A percentile compares a stretch with the other conserved stretches of the same genome.
Conservation (phyloP, 2,797 vertebrate genomes). For the Artibeus lituratus region DNA sequence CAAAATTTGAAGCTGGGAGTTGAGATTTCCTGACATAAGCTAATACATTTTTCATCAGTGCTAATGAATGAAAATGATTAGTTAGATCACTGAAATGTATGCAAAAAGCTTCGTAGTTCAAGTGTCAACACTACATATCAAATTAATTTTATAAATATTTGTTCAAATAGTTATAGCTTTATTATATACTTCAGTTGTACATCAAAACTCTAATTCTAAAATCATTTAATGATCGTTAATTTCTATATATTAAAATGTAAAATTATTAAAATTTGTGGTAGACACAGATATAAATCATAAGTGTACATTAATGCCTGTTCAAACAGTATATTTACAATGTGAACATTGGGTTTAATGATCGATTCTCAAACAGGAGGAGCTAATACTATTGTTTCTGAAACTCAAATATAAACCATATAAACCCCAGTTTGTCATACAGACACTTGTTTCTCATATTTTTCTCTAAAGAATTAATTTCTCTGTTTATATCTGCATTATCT, state of each 20-base stretch:
- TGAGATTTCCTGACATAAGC: conserved; percentile 59
- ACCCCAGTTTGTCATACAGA: conserved; percentile 8
- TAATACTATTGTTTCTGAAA: conserved; percentile 31
- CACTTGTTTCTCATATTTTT: conserved; percentile 57
- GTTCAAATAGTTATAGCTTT: neutral
- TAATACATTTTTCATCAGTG: conserved; percentile 61
- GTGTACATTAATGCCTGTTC: neutral
- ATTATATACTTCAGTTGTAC: neutral
- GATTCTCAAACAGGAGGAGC: neutral
- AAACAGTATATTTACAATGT: neutral
- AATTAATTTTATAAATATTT: conserved; percentile 51
- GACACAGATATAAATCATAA: neutral
- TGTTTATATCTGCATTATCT: conserved; percentile 63
- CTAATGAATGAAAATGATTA: conserved; percentile 63
- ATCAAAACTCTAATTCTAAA: neutral
- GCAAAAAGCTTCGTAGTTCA: neutral
- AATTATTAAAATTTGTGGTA: neutral
- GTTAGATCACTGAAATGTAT: conserved; percentile 49
- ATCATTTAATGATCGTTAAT: neutral
- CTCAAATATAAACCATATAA: neutral
- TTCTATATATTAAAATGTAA: conserved; percentile 23
- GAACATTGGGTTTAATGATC: conserved; percentile 1
- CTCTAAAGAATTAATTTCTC: conserved; percentile 47
- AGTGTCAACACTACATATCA: neutral
- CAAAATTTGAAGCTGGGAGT: conserved; percentile 40